Conservation (phyloP, 1,140 invertebrate species). For the Zeugodacus cucurbitae region DNA sequence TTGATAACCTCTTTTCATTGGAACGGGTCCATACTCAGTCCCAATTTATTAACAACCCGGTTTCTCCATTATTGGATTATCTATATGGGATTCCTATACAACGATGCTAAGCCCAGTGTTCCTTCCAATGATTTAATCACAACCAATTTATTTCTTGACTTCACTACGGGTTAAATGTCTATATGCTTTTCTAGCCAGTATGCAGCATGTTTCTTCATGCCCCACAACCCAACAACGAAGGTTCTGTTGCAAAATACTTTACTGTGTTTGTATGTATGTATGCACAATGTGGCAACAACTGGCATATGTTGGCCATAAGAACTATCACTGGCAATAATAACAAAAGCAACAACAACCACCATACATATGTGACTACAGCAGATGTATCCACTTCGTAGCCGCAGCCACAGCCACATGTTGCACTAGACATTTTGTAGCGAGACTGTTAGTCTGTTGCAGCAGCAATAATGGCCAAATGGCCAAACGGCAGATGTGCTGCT, state of each 20-base stretch:
- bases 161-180: not conserved
- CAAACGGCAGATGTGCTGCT: conserved; percentile 39
- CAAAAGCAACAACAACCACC: not conserved
- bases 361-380: not conserved
- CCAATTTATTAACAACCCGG: too few relatives aligned
- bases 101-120: too few relatives aligned
- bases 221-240: not conserved
- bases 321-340: not conserved
- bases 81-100: too few relatives aligned
- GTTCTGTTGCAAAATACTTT: not conserved
- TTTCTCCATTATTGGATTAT: too few relatives aligned
- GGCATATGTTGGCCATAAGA: not conserved
- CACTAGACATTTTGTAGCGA: not conserved
- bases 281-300: not conserved
- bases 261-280: not conserved
- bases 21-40: too few relatives aligned
- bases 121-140: too few relatives aligned
- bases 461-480: conserved; percentile 19
- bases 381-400: not conserved
- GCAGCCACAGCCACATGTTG: not conserved
- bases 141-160: too few relatives aligned
- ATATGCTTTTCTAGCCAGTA: not conserved
- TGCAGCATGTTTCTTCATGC: not conserved
- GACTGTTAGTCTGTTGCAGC: conserved; percentile 31
- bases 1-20: too few relatives aligned